These are phyloP conservation scores for Oryctolagus cuniculus DNA, from an alignment of 2,113 vertebrate genomes.

Conservation along the genomic window DNA sequence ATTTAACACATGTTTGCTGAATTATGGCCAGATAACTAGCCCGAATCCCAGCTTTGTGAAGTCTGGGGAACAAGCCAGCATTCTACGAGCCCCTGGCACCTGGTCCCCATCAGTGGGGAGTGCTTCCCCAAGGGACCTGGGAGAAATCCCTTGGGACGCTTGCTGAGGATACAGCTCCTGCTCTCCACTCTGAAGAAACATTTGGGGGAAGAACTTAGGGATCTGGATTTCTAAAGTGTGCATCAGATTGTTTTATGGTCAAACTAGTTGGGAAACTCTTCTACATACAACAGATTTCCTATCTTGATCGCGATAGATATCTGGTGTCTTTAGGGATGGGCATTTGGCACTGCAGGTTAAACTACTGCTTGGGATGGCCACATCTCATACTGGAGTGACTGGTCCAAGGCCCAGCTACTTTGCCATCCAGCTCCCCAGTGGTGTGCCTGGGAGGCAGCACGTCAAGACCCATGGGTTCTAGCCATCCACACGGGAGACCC, in stretches of 20 bases:
- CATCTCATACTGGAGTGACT: too few species aligned
- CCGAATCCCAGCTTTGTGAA: background rate
- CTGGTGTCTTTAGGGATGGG: background rate
- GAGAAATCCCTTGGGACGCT: background rate
- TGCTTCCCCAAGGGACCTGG: background rate
- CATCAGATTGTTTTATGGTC: background rate
- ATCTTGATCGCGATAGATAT: background rate
- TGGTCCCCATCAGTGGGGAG: background rate
- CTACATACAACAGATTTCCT: background rate
- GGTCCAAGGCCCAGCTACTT: too few species aligned
- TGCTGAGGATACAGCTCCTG: background rate
- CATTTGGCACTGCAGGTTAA: too few species aligned
- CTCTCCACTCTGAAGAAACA: background rate
- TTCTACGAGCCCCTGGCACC: background rate
- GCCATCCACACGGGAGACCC: too few species aligned
- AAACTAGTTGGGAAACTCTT: background rate
- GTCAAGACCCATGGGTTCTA: too few species aligned
- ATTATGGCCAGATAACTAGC: background rate
- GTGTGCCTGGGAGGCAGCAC: too few species aligned
- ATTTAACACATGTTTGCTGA: slow-evolving; percentile 11
- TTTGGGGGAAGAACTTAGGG: accelerated
- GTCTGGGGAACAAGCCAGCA: background rate
- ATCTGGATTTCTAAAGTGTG: background rate
- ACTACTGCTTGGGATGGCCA: too few species aligned
- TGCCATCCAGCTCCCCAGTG: too few species aligned